Conservation (phyloP, 2,888 invertebrate species). For the Ophonus ardosiacus region DNA sequence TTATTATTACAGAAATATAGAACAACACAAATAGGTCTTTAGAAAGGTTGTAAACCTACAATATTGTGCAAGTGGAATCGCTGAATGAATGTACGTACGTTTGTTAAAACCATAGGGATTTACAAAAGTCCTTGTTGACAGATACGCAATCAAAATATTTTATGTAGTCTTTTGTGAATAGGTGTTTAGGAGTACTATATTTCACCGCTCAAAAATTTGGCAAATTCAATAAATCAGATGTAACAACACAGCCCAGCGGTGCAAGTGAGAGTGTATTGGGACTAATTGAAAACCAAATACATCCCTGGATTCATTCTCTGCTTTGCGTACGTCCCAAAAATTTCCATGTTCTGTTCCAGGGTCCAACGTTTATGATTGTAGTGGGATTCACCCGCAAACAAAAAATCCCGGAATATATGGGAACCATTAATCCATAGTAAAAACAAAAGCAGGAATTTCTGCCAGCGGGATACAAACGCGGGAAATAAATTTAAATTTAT, state of each 20-base stretch:
- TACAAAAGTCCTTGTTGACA: not conserved
- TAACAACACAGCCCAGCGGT: not conserved
- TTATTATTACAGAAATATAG: not conserved
- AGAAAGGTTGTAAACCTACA: not conserved
- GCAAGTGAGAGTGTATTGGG: slow-evolving; percentile 38
- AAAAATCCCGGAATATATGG: slow-evolving; percentile 66
- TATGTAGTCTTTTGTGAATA: slow-evolving; percentile 20
- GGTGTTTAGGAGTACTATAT: not conserved
- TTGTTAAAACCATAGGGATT: not conserved
- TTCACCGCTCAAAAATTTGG: slow-evolving; percentile 25
- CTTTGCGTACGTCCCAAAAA: slow-evolving; percentile 46
- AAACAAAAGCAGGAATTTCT: slow-evolving; percentile 68
- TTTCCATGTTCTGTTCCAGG: slow-evolving; percentile 55
- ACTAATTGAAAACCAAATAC: slow-evolving; percentile 63
- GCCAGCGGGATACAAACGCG: slow-evolving; percentile 65
- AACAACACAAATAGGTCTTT: not conserved
- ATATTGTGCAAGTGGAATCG: not conserved
- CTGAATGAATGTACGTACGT: not conserved
- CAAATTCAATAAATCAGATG: slow-evolving; percentile 52
- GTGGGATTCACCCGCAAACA: slow-evolving; percentile 50
- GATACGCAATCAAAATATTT: not conserved
- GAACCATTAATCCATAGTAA: slow-evolving; percentile 67
- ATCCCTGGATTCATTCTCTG: slow-evolving; percentile 43
- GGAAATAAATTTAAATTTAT: slow-evolving; percentile 69
- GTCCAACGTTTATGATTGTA: slow-evolving; percentile 59